Evolutionary conservation across 1,140 invertebrate genomes (phyloP).

Genomic region (Heterodera carotae): DNA sequence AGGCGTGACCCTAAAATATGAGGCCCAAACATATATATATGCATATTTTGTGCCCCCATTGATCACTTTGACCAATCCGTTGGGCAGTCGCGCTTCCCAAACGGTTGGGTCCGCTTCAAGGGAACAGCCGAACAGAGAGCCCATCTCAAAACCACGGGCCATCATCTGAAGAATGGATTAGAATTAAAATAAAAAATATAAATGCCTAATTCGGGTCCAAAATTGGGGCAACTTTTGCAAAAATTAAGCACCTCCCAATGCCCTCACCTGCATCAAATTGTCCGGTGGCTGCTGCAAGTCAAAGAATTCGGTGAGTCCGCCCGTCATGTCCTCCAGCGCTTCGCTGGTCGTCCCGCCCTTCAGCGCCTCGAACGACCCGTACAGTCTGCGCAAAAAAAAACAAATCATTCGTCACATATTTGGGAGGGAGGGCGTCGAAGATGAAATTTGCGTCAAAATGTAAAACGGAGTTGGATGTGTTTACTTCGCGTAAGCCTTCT

Average conservation of each 20-base stretch:
- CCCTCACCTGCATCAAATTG: constrained; percentile 72
- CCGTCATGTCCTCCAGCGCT: constrained; percentile 95
- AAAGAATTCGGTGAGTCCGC: constrained; percentile 93
- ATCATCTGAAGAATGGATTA: constrained; percentile 68
- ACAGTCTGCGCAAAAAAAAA: too few species aligned
- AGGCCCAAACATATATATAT: background rate
- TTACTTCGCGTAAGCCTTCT: constrained; percentile 79
- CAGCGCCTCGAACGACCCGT: constrained; percentile 94
- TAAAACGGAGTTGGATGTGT: too few species aligned
- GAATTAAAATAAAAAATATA: too few species aligned
- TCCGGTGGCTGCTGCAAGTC: constrained; percentile 76
- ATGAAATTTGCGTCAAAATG: too few species aligned
- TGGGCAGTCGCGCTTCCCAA: constrained; percentile 82
- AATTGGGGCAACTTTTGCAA: too few species aligned
- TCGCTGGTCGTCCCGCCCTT: constrained; percentile 96
- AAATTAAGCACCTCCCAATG: background rate
- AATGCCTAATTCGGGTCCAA: too few species aligned
- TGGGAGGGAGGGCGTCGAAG: too few species aligned
- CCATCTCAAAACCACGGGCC: constrained; percentile 64
- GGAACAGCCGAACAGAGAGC: constrained; percentile 74
- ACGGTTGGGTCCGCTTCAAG: constrained; percentile 73
- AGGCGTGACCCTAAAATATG: constrained; percentile 76
- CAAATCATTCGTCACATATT: too few species aligned
- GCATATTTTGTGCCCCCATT: constrained; percentile 75
- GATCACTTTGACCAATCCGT: constrained; percentile 87